Conservation (phyloP, 2,888 invertebrate genomes). For the Lasioglossum pauxillum region DNA sequence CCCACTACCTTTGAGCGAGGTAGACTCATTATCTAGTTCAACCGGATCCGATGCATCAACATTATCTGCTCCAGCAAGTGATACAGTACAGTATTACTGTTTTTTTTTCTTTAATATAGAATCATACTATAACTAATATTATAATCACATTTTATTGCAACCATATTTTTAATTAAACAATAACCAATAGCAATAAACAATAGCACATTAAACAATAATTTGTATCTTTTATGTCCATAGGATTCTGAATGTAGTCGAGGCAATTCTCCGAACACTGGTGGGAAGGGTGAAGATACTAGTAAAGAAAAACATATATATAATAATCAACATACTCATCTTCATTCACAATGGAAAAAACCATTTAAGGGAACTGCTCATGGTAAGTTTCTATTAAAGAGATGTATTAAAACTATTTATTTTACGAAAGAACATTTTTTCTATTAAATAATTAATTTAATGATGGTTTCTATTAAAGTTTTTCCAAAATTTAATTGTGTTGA, state of each 20-base stretch:
- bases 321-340: conserved; percentile 78
- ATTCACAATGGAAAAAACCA: conserved; percentile 79
- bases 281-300: conserved; percentile 79
- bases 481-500: no score
- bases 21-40: conserved; percentile 82
- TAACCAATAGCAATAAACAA: no score
- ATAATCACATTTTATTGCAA: conserved; percentile 17
- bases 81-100: conserved; percentile 77
- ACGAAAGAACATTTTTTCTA: no score
- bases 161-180: background rate
- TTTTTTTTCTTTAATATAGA: conserved; percentile 14
- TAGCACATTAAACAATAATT: background rate
- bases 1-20: conserved; percentile 79
- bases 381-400: conserved; percentile 58
- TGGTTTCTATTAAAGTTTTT: no score
- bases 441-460: no score
- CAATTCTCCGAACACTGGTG: conserved; percentile 83
- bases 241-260: conserved; percentile 84
- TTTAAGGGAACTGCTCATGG: conserved; percentile 80
- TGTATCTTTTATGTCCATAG: conserved; percentile 64
- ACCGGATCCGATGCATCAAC: conserved; percentile 84
- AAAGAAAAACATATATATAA: conserved; percentile 79
- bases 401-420: conserved; percentile 7
- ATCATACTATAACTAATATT: conserved; percentile 10
- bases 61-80: conserved; percentile 83